A percentile compares a stretch with the other conserved stretches of the same genome.
Evolutionary conservation across 2,797 vertebrate genomes (phyloP).

Genomic region (Sparus aurata): DNA sequence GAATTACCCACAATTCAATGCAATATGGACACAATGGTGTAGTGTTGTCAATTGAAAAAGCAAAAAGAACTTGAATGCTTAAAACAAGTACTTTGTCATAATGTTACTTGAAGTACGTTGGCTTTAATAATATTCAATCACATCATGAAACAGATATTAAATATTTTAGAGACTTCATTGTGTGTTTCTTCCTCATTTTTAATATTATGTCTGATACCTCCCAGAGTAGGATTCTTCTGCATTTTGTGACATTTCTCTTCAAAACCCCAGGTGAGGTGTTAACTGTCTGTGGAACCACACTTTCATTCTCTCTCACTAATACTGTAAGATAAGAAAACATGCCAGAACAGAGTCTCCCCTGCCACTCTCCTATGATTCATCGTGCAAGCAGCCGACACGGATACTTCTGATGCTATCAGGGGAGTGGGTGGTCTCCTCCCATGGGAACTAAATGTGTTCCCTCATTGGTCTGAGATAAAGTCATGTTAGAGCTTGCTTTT

Average conservation of each 20-base stretch:
- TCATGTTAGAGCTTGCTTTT: not conserved
- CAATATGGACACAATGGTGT: too few relatives aligned
- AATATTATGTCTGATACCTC: not conserved
- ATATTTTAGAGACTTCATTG: not conserved
- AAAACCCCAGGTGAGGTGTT: not conserved
- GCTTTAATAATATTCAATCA: too few relatives aligned
- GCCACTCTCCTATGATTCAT: constrained; percentile 22
- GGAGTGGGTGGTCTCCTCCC: not conserved
- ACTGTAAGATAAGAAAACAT: not conserved
- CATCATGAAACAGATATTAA: too few relatives aligned
- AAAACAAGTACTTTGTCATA: too few relatives aligned
- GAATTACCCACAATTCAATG: too few relatives aligned
- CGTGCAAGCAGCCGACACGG: not conserved
- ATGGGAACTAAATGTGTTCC: not conserved
- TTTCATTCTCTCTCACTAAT: not conserved
- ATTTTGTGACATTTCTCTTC: not conserved
- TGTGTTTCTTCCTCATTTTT: not conserved
- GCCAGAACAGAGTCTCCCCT: constrained; percentile 17
- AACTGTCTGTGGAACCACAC: not conserved
- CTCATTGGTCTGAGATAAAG: not conserved
- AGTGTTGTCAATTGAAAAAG: too few relatives aligned
- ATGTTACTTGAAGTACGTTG: too few relatives aligned
- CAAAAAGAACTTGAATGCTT: too few relatives aligned
- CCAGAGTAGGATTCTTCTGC: not conserved
- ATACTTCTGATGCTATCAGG: not conserved